Base-by-base conservation (phyloP, 2,888 invertebrate genomes). In the Macrophya alboannulata region DNA sequence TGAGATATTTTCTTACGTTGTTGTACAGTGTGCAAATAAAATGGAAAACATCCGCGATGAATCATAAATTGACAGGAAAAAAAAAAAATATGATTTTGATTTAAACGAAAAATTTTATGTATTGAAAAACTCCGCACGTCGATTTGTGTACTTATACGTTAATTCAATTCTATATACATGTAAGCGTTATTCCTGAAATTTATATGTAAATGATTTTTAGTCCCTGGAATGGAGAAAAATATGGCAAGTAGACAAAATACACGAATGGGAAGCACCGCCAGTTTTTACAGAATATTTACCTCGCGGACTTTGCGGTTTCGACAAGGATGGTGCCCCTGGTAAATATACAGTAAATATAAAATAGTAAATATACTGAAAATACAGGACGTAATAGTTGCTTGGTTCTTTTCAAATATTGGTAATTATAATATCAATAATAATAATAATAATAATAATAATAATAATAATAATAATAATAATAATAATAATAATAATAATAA, bases 301-400 rank as follows among this genome's bases (percentile, higher is more conserved):
- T 0, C 97, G 97, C 85, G 98, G 98, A 65, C 94, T 96, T 15
- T 94, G 96, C 84, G 98, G 99, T 0, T 96, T 95, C 89, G 98
- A 98, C 91, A 97, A 97, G 89, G 97, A 97, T 88, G 98, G 98
- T 21, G 96, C 97, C 1, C 97, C 98, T 91, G 94, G 97, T 96
- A 94, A 89, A 59, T n/a, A 55, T 40, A n/a, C n/a, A 1, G 9
- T 62, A 31, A 31, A 31, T 31, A 31, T 31, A 31, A 31, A 68
- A 40, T 62, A 43, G 15, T 37, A 43, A 62, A 59, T 81, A 59
- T 81, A 15, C n/a, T 40, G 12, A 3, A 84, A 84, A 21, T 68
- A 68, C 37, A 31, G 15, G 65, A 4, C 65, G 31, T 68, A 15
- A 77, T 40, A 37, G 43, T 77, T n/a, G 43, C 31, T n/a, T 45